A percentile compares a stretch with the other conserved stretches of the same genome.
These are phyloP conservation scores for Polypedilum pembai DNA, from an alignment of 1,140 invertebrate genomes.

Conservation along the genomic window DNA sequence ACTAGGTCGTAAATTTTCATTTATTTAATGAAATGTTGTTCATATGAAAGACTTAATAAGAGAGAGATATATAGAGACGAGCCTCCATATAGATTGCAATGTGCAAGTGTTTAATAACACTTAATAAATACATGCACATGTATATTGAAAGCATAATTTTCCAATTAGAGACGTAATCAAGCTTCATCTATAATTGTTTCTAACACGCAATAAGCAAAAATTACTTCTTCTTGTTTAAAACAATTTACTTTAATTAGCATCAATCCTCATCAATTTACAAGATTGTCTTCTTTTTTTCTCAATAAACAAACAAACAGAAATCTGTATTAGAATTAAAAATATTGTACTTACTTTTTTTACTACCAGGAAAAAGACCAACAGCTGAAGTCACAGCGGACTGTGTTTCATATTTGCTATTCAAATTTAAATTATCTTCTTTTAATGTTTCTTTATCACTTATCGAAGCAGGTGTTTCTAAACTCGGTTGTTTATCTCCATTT, in stretches of 20 bases:
- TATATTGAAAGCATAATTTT: not conserved
- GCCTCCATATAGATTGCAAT: too few relatives aligned
- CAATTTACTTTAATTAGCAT: slow-evolving; percentile 22
- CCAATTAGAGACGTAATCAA: not conserved
- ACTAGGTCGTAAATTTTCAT: too few relatives aligned
- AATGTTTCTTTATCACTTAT: not conserved
- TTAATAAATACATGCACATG: too few relatives aligned
- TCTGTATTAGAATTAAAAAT: not conserved
- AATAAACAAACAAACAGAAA: not conserved
- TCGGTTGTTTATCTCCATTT: not conserved
- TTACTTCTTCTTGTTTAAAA: not conserved
- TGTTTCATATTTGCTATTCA: slow-evolving; percentile 24
- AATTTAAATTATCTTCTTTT: slow-evolving; percentile 8
- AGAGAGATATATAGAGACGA: too few relatives aligned
- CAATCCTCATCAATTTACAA: not conserved
- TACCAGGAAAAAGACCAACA: not conserved
- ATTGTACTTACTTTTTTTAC: slow-evolving; percentile 3
- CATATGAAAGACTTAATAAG: too few relatives aligned
- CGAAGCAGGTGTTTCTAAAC: not conserved
- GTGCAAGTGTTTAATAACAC: too few relatives aligned
- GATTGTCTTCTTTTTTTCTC: not conserved
- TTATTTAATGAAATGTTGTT: too few relatives aligned
- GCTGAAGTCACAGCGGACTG: not conserved
- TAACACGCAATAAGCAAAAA: not conserved
- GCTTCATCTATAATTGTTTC: not conserved